Evolutionary conservation across 2,888 invertebrate genomes (phyloP).

Genomic region (Lampropteryx suffumata): DNA sequence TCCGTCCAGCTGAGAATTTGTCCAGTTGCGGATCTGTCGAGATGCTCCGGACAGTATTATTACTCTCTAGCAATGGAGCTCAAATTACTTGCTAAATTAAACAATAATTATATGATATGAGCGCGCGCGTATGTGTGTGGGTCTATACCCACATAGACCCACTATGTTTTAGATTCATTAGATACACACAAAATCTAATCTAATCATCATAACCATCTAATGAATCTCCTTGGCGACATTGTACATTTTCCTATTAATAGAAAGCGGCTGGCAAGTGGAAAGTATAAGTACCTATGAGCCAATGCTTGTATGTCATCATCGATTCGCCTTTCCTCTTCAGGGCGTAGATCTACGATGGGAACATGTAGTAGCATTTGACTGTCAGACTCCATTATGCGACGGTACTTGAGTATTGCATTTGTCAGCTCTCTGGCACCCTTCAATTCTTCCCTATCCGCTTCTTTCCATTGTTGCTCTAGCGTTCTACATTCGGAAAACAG

Average conservation of each 20-base stretch:
- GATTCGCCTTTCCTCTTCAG: constrained; percentile 51
- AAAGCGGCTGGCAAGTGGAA: background rate
- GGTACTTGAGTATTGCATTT: constrained; percentile 62
- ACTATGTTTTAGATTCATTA: too few relatives aligned
- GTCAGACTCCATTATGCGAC: constrained; percentile 54
- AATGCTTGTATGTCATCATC: constrained; percentile 61
- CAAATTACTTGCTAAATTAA: too few relatives aligned
- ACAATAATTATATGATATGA: background rate
- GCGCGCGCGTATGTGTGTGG: too few relatives aligned
- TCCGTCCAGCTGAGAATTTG: too few relatives aligned
- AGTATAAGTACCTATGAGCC: constrained; percentile 50
- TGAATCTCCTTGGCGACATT: too few relatives aligned
- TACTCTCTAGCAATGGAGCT: too few relatives aligned
- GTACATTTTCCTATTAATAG: too few relatives aligned
- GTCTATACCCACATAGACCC: too few relatives aligned
- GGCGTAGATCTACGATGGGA: constrained; percentile 55
- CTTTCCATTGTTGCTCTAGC: constrained; percentile 67
- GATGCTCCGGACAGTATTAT: too few relatives aligned
- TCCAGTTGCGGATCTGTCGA: too few relatives aligned
- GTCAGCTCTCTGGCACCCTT: constrained; percentile 65
- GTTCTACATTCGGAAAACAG: constrained; percentile 43
- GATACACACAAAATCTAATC: too few relatives aligned
- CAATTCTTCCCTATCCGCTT: constrained; percentile 45
- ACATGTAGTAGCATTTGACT: constrained; percentile 52
- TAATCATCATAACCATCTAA: too few relatives aligned